Evolutionary conservation across 2,113 vertebrate genomes (phyloP).

Genomic region (Xenus cinereus): DNA sequence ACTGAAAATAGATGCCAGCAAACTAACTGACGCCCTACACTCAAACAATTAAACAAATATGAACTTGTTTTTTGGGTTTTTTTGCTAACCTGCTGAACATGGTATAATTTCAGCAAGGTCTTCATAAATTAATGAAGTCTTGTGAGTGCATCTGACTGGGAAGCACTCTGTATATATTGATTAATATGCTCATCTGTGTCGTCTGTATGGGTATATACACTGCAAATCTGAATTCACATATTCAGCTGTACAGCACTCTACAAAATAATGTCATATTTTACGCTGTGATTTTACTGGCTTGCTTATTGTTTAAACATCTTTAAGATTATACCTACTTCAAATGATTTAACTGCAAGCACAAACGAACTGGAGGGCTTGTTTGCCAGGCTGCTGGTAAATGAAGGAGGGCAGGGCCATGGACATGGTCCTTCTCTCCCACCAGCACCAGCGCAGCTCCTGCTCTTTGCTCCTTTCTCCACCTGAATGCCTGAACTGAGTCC

Average conservation of each 20-base stretch:
- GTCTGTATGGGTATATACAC: background rate
- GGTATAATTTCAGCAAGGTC: background rate
- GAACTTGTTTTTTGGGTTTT: background rate
- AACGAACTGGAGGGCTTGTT: background rate
- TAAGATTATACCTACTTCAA: background rate
- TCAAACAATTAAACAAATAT: background rate
- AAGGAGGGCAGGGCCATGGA: background rate
- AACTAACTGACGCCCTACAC: background rate
- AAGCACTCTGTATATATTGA: background rate
- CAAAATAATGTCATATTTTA: background rate
- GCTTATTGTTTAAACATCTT: background rate
- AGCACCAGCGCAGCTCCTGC: background rate
- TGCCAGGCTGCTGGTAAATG: background rate
- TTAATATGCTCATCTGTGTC: background rate
- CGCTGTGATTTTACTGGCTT: background rate
- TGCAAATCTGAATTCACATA: background rate
- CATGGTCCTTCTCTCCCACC: fast-evolving
- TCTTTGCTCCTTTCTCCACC: background rate
- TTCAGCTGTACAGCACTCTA: background rate
- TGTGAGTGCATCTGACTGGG: background rate
- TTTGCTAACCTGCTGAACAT: background rate
- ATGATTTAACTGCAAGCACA: background rate
- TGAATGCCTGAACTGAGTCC: background rate
- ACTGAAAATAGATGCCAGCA: background rate
- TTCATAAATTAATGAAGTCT: background rate